phyloP scores from a whole-genome alignment of 2,888 invertebrate species.

The Luffia ferchaultella region DNA sequence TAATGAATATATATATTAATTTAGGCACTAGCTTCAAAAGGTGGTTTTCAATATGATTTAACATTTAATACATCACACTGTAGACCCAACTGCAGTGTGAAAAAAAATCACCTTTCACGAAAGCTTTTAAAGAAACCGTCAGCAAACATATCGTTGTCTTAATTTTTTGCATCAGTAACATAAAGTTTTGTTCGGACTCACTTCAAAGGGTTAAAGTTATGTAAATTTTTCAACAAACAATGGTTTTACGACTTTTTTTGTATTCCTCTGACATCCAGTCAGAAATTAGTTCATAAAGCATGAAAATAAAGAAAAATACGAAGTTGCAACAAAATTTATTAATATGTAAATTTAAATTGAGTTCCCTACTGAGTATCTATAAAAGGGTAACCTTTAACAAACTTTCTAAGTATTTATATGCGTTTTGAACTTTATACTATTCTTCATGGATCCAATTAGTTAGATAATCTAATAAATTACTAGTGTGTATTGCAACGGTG shows the following conservation, averaged over 20 bases:
- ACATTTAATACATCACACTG: not conserved
- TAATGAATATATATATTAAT: no score
- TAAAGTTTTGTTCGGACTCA: constrained; percentile 24
- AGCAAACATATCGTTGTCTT: constrained; percentile 34
- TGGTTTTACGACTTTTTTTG: not conserved
- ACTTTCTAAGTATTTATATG: not conserved
- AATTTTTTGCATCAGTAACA: constrained; percentile 55
- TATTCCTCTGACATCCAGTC: not conserved
- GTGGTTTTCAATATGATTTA: no score
- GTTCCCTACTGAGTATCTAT: not conserved
- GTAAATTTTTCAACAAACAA: constrained; percentile 50
- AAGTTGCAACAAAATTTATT: no score
- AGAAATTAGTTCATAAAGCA: no score
- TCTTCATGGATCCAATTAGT: no score
- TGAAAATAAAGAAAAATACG: no score
- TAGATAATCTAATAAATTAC: no score
- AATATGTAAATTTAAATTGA: no score
- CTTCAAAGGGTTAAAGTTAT: constrained; percentile 52
- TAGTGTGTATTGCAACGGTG: no score
- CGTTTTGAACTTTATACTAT: no score
- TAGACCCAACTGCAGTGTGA: not conserved
- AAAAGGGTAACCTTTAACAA: not conserved
- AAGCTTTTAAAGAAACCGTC: constrained; percentile 29
- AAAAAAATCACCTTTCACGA: constrained; percentile 26
- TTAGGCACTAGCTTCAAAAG: no score